phyloP scores from a whole-genome alignment of 2,888 invertebrate genomes.

The Prosopocoilus inquinatus region DNA sequence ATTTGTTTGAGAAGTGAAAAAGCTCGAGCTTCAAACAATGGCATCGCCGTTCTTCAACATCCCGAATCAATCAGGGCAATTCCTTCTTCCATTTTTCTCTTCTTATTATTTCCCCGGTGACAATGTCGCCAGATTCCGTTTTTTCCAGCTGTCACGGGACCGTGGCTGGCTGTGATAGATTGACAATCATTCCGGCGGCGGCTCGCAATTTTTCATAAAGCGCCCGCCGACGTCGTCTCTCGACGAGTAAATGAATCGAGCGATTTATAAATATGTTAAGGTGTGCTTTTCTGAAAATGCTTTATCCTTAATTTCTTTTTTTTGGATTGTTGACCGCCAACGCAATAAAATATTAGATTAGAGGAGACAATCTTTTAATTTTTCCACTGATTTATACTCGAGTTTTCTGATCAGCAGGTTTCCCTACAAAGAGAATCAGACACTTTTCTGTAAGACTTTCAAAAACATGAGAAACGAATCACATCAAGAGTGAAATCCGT shows the following conservation, averaged over 20 bases:
- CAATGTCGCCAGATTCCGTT: conserved; percentile 43
- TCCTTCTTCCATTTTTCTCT: conserved; percentile 43
- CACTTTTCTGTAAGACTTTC: no score
- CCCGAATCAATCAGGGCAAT: conserved; percentile 46
- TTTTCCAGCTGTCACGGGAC: conserved; percentile 42
- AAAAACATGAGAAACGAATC: no score
- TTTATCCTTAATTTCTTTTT: conserved; percentile 6
- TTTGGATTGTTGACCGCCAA: not conserved
- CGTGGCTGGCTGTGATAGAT: conserved; percentile 44
- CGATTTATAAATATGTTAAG: conserved; percentile 12
- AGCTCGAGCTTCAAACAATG: not conserved
- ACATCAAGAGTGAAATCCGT: no score
- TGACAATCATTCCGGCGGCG: conserved; percentile 41
- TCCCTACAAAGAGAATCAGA: no score
- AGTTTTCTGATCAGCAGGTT: no score
- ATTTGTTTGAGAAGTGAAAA: not conserved
- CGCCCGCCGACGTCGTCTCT: conserved; percentile 26
- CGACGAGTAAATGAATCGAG: conserved; percentile 25
- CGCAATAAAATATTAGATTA: no score
- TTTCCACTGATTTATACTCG: no score
- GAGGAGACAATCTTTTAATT: no score
- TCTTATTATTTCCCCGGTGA: conserved; percentile 47
- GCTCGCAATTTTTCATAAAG: conserved; percentile 40
- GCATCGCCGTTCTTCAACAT: conserved; percentile 1
- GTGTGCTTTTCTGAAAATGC: conserved; percentile 5